phyloP scores from a whole-genome alignment of 2,888 invertebrate species.

The Athalia circularis region DNA sequence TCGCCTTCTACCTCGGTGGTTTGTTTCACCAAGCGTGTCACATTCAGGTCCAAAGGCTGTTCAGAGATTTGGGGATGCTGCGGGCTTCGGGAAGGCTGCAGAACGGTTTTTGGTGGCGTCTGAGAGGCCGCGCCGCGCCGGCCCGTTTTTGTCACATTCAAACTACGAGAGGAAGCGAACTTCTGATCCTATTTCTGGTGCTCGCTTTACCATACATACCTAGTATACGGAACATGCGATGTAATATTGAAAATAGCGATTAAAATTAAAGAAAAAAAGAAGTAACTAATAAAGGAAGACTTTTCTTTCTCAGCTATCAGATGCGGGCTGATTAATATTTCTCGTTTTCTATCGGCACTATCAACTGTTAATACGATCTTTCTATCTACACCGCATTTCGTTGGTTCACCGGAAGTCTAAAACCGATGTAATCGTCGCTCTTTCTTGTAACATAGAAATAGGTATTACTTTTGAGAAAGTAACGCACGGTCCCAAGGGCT shows the following conservation, averaged over 20 bases:
- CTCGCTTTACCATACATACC: not conserved
- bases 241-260: not conserved
- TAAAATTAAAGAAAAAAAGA: not conserved
- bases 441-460: not conserved
- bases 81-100: not conserved
- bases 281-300: too few species aligned
- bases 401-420: too few species aligned
- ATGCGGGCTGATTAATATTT: too few species aligned
- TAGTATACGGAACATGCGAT: not conserved
- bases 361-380: too few species aligned
- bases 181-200: conserved; percentile 30
- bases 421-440: too few species aligned
- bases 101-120: conserved; percentile 25
- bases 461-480: not conserved
- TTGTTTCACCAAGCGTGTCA: conserved; percentile 10
- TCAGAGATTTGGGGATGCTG: not conserved
- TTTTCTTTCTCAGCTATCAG: too few species aligned
- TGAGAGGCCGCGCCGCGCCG: not conserved
- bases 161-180: conserved; percentile 4
- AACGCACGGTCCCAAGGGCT: not conserved
- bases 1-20: not conserved
- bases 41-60: conserved; percentile 23
- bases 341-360: too few species aligned
- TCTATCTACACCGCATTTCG: too few species aligned
- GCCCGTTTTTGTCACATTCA: conserved; percentile 31